phyloP scores from a whole-genome alignment of 1,140 invertebrate species.

The Habropoda laboriosa region DNA sequence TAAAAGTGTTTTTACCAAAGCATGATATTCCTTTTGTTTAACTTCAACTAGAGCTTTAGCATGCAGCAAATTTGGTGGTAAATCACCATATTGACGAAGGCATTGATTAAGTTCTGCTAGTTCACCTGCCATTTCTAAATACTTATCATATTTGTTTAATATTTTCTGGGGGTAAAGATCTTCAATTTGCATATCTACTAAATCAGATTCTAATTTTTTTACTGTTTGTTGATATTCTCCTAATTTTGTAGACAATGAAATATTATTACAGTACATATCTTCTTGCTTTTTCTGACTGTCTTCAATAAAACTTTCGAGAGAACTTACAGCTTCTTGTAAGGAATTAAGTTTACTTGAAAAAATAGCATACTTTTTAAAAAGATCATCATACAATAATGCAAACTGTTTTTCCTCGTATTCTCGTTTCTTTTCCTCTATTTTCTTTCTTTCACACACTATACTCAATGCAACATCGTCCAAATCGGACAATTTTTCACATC shows the following conservation, averaged over 20 bases:
- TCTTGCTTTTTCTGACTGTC: constrained; percentile 57
- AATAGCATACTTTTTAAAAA: constrained; percentile 63
- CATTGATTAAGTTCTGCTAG: constrained; percentile 66
- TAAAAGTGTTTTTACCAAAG: constrained; percentile 53
- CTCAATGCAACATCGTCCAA: constrained; percentile 65
- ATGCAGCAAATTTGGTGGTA: constrained; percentile 75
- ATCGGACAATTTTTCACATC: constrained; percentile 65
- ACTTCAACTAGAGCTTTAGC: constrained; percentile 72
- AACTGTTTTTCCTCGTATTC: constrained; percentile 67
- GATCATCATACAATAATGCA: constrained; percentile 64
- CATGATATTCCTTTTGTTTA: constrained; percentile 70
- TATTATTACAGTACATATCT: constrained; percentile 57
- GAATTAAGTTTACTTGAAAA: constrained; percentile 65
- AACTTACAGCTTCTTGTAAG: constrained; percentile 61
- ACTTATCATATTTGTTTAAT: constrained; percentile 67
- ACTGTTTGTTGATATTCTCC: constrained; percentile 69
- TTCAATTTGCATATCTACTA: constrained; percentile 65
- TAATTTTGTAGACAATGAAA: constrained; percentile 67
- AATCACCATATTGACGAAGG: constrained; percentile 69
- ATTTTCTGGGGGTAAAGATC: constrained; percentile 66
- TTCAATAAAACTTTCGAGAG: constrained; percentile 56
- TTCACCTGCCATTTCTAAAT: constrained; percentile 64
- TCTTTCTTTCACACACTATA: constrained; percentile 65
- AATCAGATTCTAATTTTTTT: constrained; percentile 62
- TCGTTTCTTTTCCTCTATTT: constrained; percentile 62